These are phyloP conservation scores for Acrobeloides nanus DNA, from an alignment of 2,888 invertebrate genomes.

Conservation along the genomic window DNA sequence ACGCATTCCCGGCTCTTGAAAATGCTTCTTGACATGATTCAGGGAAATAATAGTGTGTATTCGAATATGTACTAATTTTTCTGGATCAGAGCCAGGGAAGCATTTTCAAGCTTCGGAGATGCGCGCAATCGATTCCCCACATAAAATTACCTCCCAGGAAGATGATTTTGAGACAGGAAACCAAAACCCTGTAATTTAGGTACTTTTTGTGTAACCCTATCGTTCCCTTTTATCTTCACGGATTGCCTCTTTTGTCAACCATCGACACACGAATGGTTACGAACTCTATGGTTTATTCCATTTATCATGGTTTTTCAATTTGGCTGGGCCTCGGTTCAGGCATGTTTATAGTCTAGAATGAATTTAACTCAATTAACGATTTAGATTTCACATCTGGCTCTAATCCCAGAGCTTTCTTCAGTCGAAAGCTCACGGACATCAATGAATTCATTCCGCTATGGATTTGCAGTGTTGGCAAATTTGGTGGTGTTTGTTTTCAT, in stretches of 20 bases:
- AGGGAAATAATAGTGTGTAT: no score
- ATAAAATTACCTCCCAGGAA: no score
- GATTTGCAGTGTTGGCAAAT: slow-evolving; percentile 79
- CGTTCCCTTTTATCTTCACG: slow-evolving; percentile 78
- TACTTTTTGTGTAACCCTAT: slow-evolving; percentile 64
- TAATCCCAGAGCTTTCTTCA: slow-evolving; percentile 74
- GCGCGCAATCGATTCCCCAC: no score
- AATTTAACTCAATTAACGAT: no score
- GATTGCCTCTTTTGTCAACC: slow-evolving; percentile 29
- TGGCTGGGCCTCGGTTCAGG: slow-evolving; percentile 81
- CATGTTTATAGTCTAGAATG: slow-evolving; percentile 14
- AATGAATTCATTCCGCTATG: slow-evolving; percentile 74
- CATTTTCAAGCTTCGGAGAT: no score
- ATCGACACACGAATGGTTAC: slow-evolving; percentile 51
- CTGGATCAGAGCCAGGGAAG: no score
- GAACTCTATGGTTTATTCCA: slow-evolving; percentile 61
- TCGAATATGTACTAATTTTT: no score
- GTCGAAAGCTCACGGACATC: slow-evolving; percentile 70
- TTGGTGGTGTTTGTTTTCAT: slow-evolving; percentile 73
- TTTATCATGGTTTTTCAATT: slow-evolving; percentile 72
- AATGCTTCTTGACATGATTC: no score
- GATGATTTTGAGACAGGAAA: no score
- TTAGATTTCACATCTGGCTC: slow-evolving; percentile 74
- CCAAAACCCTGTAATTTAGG: no score
- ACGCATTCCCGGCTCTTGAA: no score